Conservation (phyloP, 2,888 invertebrate genomes). For the Laspeyria flexula region DNA sequence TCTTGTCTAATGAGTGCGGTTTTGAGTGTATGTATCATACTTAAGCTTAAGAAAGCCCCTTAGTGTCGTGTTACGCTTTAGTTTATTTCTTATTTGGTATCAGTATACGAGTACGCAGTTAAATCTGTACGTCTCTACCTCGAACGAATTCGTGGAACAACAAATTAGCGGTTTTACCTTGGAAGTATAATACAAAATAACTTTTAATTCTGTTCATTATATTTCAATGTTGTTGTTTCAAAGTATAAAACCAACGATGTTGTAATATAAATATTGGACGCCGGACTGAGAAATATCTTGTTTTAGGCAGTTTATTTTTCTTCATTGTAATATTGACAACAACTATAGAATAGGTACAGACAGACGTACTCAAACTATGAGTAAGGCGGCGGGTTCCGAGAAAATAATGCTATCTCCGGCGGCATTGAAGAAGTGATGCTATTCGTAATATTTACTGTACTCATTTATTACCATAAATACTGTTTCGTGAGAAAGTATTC, state of each 20-base stretch:
- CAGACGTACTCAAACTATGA: background rate
- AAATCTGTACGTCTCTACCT: constrained; percentile 25
- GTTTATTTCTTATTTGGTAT: constrained; percentile 25
- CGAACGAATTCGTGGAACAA: constrained; percentile 20
- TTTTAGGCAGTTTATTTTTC: background rate
- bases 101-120: constrained; percentile 15
- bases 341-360: background rate
- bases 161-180: constrained; percentile 27
- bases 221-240: constrained; percentile 13
- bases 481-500: background rate
- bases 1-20: constrained; percentile 66
- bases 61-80: constrained; percentile 33
- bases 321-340: background rate
- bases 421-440: background rate
- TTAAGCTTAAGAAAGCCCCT: constrained; percentile 55
- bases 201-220: constrained; percentile 25
- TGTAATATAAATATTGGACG: background rate
- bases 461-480: no score
- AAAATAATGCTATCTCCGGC: no score
- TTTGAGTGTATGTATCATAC: constrained; percentile 52
- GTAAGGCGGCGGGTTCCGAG: background rate
- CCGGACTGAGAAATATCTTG: background rate
- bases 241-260: constrained; percentile 4
- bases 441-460: background rate
- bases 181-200: constrained; percentile 17